Evolutionary conservation across 2,113 vertebrate genomes (phyloP).

Genomic region (Psilopogon haemacephalus): DNA sequence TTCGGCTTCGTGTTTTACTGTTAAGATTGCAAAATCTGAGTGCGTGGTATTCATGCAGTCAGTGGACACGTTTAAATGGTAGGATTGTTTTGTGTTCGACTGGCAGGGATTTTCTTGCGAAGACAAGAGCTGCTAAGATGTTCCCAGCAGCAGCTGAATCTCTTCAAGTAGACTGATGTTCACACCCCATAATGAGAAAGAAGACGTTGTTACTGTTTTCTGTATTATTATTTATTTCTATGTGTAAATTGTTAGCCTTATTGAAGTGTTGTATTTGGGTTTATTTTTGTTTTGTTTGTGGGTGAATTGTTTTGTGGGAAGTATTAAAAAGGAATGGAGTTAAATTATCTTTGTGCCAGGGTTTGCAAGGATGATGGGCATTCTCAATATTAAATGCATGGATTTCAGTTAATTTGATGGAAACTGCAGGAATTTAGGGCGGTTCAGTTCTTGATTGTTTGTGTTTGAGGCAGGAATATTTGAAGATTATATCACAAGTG

Average conservation of each 20-base stretch:
- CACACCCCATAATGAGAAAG: conserved; percentile 25
- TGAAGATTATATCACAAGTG: accelerated
- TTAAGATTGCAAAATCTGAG: neutral
- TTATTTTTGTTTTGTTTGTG: too few species aligned
- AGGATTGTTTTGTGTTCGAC: conserved; percentile 4
- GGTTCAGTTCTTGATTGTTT: neutral
- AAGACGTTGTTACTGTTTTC: conserved; percentile 29
- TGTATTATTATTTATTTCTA: neutral
- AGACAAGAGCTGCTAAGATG: conserved; percentile 25
- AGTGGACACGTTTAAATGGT: neutral
- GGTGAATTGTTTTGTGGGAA: too few species aligned
- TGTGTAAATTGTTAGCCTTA: neutral
- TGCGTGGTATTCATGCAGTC: neutral
- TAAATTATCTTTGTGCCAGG: neutral
- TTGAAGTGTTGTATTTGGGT: neutral
- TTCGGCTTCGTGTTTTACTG: neutral
- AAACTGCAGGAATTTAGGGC: neutral
- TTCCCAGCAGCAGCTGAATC: conserved; percentile 26
- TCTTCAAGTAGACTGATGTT: conserved; percentile 23
- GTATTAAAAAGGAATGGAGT: neutral
- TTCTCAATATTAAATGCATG: neutral
- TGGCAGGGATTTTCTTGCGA: neutral
- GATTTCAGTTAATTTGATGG: neutral
- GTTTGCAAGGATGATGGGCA: neutral
- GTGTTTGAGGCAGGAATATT: neutral